Evolutionary conservation across 2,797 vertebrate species (phyloP).

Genomic region (Urophycis tenuis): DNA sequence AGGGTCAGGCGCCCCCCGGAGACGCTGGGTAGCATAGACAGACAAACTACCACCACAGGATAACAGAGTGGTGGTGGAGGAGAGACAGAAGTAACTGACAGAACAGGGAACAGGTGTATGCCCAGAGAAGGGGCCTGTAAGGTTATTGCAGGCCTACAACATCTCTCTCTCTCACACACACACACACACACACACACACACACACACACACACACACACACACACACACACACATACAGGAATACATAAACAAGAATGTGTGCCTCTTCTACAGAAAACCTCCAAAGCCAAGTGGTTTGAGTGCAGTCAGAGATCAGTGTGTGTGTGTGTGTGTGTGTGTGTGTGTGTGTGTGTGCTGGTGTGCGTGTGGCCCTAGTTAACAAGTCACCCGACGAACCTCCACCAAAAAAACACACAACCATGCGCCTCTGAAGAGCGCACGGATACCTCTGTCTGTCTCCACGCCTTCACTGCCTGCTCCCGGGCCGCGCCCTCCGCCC

Average conservation of each 20-base stretch:
- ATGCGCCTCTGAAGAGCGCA: slow-evolving; percentile 24
- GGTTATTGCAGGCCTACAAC: neutral
- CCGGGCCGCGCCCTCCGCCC: neutral
- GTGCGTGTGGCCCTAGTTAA: neutral
- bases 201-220: slow-evolving; percentile 2
- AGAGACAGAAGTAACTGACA: neutral
- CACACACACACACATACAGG: slow-evolving; percentile 12
- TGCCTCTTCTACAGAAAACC: slow-evolving; percentile 4
- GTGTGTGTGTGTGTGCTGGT: neutral
- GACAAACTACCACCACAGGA: neutral
- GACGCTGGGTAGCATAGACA: neutral
- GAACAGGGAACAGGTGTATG: slow-evolving; percentile 15
- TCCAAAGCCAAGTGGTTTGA: neutral
- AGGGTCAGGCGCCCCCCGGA: slow-evolving; percentile 45
- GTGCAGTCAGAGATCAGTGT: neutral
- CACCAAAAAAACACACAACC: neutral
- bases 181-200: slow-evolving; percentile 12
- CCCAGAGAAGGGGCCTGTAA: slow-evolving; percentile 6
- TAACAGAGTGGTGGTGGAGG: neutral
- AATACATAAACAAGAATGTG: neutral
- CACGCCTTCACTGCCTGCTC: slow-evolving; percentile 44
- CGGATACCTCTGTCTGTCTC: neutral
- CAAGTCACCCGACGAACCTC: neutral
- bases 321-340: neutral
- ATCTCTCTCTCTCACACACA: neutral